Conservation (phyloP, 2,888 invertebrate genomes). For the Amiota communis region DNA sequence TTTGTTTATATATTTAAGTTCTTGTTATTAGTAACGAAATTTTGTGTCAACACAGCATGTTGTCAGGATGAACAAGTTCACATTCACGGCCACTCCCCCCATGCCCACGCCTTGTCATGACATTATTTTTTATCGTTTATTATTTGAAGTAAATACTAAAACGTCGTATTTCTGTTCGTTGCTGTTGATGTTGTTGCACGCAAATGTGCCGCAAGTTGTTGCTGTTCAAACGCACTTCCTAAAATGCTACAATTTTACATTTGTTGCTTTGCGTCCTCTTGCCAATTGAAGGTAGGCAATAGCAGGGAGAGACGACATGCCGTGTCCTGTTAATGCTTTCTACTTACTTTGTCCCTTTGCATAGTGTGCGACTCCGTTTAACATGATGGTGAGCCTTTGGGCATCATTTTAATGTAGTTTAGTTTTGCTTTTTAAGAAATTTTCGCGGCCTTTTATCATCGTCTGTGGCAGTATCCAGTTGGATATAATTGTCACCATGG, state of each 20-base stretch:
- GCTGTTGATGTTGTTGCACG: slow-evolving; percentile 20
- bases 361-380: no score
- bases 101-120: slow-evolving; percentile 31
- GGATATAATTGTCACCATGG: slow-evolving; percentile 68
- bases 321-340: slow-evolving; percentile 30
- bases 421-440: slow-evolving; percentile 34
- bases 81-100: background rate
- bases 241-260: background rate
- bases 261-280: background rate
- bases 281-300: slow-evolving; percentile 2
- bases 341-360: slow-evolving; percentile 7
- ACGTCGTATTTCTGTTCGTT: slow-evolving; percentile 24
- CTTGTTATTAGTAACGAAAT: slow-evolving; percentile 45
- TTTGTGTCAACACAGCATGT: slow-evolving; percentile 56
- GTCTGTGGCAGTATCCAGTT: slow-evolving; percentile 20
- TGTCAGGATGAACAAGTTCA: slow-evolving; percentile 22
- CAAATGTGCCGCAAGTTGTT: background rate
- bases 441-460: slow-evolving; percentile 22
- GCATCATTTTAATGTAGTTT: slow-evolving; percentile 45
- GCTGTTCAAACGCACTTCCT: background rate
- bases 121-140: slow-evolving; percentile 52
- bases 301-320: slow-evolving; percentile 4
- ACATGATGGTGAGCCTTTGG: slow-evolving; percentile 26
- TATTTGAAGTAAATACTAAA: slow-evolving; percentile 30
- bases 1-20: slow-evolving; percentile 11